A percentile compares a stretch with the other conserved stretches of the same genome.
These are phyloP conservation scores for Brachypteracias leptosomus DNA, from an alignment of 2,113 vertebrate species.

Conservation along the genomic window DNA sequence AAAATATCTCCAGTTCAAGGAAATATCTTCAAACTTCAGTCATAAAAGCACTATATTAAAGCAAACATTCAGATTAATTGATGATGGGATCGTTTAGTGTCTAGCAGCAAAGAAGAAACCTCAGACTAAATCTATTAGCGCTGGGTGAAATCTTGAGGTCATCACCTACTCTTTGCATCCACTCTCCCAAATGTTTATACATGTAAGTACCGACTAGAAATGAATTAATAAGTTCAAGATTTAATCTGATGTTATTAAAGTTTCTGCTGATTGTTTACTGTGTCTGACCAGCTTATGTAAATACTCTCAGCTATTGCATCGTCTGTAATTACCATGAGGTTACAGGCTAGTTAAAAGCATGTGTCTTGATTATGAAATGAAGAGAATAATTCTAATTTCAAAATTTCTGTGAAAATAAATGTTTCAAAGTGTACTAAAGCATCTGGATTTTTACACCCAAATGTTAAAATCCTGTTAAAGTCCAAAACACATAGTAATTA, in stretches of 20 bases:
- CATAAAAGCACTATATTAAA: background rate
- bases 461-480: background rate
- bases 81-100: background rate
- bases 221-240: background rate
- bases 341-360: background rate
- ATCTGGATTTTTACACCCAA: background rate
- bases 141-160: background rate
- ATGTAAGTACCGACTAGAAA: background rate
- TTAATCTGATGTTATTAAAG: background rate
- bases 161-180: background rate
- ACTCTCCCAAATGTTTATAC: background rate
- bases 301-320: background rate
- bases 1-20: background rate
- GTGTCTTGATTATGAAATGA: background rate
- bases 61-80: background rate
- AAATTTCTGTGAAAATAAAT: background rate
- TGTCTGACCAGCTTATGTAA: background rate
- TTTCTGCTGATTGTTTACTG: background rate
- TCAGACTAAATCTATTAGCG: background rate
- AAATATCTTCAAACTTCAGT: background rate
- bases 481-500: background rate
- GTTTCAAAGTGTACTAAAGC: background rate
- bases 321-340: background rate
- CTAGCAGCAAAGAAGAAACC: background rate
- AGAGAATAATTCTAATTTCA: background rate